These are phyloP conservation scores for Passer domesticus DNA, from an alignment of 2,113 vertebrate genomes.

Conservation along the genomic window DNA sequence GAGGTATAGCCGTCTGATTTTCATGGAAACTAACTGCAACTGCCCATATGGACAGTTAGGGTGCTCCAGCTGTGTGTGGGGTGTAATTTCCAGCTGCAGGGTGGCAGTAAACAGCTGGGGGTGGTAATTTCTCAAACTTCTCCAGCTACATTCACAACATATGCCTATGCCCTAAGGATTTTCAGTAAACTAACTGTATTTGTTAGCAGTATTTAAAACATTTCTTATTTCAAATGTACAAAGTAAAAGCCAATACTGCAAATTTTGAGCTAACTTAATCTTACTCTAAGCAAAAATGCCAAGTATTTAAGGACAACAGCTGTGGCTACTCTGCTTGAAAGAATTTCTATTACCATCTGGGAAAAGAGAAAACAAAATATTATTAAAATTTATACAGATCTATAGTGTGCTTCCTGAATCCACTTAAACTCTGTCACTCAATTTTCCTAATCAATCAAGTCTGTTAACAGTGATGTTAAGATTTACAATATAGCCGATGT, in stretches of 20 bases:
- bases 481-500: background rate
- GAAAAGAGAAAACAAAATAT: constrained; percentile 26
- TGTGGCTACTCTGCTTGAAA: constrained; percentile 4
- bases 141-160: background rate
- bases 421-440: constrained; percentile 16
- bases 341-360: background rate
- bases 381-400: constrained; percentile 20
- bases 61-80: background rate
- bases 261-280: constrained; percentile 16
- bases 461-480: background rate
- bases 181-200: background rate
- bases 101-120: background rate
- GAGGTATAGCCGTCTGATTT: background rate
- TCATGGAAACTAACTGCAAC: background rate
- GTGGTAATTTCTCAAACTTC: background rate
- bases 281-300: constrained; percentile 24
- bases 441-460: constrained; percentile 29
- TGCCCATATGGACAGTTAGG: background rate
- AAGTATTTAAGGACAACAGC: constrained; percentile 32
- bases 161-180: constrained; percentile 5
- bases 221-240: constrained; percentile 9
- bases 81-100: background rate
- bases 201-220: constrained; percentile 12
- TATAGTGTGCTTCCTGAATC: background rate
- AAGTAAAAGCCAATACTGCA: constrained; percentile 8